phyloP scores from a whole-genome alignment of 1,140 invertebrate species.

The Proctacanthus coquilletti region DNA sequence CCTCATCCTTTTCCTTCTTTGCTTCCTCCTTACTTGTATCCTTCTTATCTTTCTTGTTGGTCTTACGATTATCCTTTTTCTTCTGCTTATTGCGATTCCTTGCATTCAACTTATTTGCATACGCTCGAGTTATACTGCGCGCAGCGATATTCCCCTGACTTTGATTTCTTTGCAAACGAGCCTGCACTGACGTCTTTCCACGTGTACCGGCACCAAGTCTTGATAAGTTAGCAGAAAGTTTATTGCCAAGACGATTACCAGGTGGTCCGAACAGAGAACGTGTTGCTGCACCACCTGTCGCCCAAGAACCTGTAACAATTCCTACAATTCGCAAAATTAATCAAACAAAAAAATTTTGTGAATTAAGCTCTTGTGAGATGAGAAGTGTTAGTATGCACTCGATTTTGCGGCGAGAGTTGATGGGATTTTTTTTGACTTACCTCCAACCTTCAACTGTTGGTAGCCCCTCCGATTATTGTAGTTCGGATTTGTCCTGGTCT shows the following conservation, averaged over 20 bases:
- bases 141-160: neutral
- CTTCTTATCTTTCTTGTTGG: neutral
- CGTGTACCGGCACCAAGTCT: neutral
- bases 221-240: neutral
- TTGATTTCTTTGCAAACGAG: neutral
- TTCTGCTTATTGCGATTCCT: neutral
- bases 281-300: conserved; percentile 1
- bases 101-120: neutral
- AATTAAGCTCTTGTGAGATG: too few species aligned
- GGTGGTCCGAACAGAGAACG: neutral
- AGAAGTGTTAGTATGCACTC: too few species aligned
- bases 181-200: neutral
- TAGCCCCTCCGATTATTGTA: conserved; percentile 4
- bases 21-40: neutral
- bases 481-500: neutral
- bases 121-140: neutral
- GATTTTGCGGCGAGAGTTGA: too few species aligned
- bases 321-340: conserved; percentile 5
- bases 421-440: too few species aligned
- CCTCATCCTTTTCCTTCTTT: neutral
- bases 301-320: conserved; percentile 8
- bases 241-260: neutral
- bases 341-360: conserved; percentile 2
- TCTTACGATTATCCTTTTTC: conserved; percentile 2
- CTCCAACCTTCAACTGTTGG: conserved; percentile 9